Evolutionary conservation across 2,888 invertebrate genomes (phyloP).

Genomic region (Volucella bombylans): DNA sequence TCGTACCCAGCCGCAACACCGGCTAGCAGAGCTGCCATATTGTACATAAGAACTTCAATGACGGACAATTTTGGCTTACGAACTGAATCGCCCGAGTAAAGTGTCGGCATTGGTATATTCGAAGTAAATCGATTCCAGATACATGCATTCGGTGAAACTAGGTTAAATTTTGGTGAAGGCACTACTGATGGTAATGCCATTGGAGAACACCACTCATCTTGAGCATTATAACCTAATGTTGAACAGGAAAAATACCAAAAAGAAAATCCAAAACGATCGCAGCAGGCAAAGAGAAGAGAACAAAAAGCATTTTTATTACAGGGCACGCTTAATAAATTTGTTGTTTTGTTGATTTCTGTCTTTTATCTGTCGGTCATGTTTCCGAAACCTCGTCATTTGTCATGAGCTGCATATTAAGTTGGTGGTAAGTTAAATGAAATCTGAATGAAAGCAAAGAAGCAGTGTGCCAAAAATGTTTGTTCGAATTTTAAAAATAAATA

Average conservation of each 20-base stretch:
- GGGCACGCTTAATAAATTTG: background rate
- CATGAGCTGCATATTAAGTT: constrained; percentile 47
- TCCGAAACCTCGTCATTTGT: constrained; percentile 49
- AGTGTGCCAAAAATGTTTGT: constrained; percentile 6
- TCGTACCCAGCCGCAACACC: constrained; percentile 96
- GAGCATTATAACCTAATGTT: constrained; percentile 78
- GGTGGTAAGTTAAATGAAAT: constrained; percentile 25
- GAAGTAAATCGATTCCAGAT: constrained; percentile 81
- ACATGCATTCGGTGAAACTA: constrained; percentile 81
- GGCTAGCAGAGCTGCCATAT: constrained; percentile 95
- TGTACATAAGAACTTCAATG: constrained; percentile 87
- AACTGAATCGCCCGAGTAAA: constrained; percentile 88
- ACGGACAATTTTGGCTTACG: constrained; percentile 82
- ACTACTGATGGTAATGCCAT: constrained; percentile 74
- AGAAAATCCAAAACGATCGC: constrained; percentile 58
- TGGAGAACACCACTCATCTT: constrained; percentile 81
- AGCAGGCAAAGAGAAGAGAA: constrained; percentile 59
- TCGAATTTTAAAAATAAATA: too few relatives aligned
- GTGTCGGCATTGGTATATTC: constrained; percentile 89
- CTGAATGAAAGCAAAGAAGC: constrained; percentile 16
- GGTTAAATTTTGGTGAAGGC: constrained; percentile 78
- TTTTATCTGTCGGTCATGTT: constrained; percentile 44
- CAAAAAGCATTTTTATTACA: constrained; percentile 29
- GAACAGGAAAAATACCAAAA: constrained; percentile 22
- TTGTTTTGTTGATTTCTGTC: constrained; percentile 36